phyloP scores from a whole-genome alignment of 2,113 vertebrate genomes.

The Myiozetetes cayanensis region DNA sequence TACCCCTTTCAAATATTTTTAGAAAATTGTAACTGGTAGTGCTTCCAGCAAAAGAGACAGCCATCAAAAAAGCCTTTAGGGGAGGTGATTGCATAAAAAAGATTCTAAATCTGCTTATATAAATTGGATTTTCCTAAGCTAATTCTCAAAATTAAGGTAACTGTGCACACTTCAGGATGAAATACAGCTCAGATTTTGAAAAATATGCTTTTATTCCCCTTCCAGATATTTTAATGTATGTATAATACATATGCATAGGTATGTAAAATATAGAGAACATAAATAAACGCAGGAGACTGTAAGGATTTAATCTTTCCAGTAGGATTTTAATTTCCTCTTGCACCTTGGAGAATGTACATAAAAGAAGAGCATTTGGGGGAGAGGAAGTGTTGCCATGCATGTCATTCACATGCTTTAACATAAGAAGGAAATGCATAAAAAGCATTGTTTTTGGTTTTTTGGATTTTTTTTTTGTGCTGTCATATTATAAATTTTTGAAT shows the following conservation, averaged over 20 bases:
- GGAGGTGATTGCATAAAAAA: background rate
- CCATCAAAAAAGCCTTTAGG: background rate
- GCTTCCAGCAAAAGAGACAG: background rate
- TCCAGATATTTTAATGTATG: background rate
- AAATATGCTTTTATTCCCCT: background rate
- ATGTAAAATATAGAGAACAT: background rate
- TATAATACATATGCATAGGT: background rate
- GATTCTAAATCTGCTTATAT: conserved; percentile 15
- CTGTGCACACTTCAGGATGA: background rate
- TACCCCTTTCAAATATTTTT: conserved; percentile 3
- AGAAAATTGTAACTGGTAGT: background rate
- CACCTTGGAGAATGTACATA: background rate
- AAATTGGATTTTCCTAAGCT: conserved; percentile 7
- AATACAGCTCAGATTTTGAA: background rate
- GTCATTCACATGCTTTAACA: background rate
- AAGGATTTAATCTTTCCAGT: background rate
- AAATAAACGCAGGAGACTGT: background rate
- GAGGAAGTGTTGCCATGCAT: background rate
- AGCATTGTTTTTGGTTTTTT: no score
- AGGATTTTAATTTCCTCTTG: background rate
- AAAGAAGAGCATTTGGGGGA: background rate
- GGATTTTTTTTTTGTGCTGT: background rate
- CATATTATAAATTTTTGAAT: background rate
- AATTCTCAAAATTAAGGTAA: conserved; percentile 15
- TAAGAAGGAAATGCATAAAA: background rate